phyloP scores from a whole-genome alignment of 2,888 invertebrate genomes.

The Apodemia hepburni region DNA sequence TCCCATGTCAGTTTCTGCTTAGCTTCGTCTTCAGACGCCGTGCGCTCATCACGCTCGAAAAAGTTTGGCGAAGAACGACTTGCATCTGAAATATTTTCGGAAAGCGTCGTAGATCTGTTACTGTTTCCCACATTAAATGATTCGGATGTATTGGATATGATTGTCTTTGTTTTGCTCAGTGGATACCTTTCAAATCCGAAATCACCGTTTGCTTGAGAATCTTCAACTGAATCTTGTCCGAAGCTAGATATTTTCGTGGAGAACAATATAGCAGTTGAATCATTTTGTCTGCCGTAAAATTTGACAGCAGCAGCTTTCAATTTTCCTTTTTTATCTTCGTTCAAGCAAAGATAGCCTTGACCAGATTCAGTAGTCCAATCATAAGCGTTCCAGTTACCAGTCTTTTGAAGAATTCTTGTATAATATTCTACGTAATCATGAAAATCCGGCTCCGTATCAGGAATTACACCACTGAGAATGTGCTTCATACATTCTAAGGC shows the following conservation, averaged over 20 bases:
- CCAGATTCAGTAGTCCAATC: slow-evolving; percentile 64
- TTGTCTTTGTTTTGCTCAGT: slow-evolving; percentile 67
- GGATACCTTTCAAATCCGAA: slow-evolving; percentile 66
- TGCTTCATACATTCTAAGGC: slow-evolving; percentile 80
- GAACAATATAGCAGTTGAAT: slow-evolving; percentile 67
- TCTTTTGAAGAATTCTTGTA: slow-evolving; percentile 52
- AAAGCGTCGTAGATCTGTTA: slow-evolving; percentile 65
- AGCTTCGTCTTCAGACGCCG: slow-evolving; percentile 41
- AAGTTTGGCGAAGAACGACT: slow-evolving; percentile 45
- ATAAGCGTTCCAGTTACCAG: slow-evolving; percentile 44
- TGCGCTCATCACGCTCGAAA: slow-evolving; percentile 49
- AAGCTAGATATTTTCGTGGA: slow-evolving; percentile 78
- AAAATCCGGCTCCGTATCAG: slow-evolving; percentile 60
- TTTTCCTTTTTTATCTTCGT: slow-evolving; percentile 58
- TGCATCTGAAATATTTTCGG: slow-evolving; percentile 60
- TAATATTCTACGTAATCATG: slow-evolving; percentile 64
- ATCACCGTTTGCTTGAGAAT: slow-evolving; percentile 59
- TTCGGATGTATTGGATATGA: slow-evolving; percentile 60
- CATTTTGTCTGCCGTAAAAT: slow-evolving; percentile 60
- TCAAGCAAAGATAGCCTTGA: slow-evolving; percentile 65
- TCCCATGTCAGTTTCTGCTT: slow-evolving; percentile 68
- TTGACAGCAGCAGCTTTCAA: slow-evolving; percentile 63
- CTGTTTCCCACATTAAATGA: slow-evolving; percentile 65
- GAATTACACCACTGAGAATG: slow-evolving; percentile 66
- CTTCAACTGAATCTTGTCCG: slow-evolving; percentile 70